Conservation (phyloP, 2,797 vertebrate species). For the Channallabes apus region DNA sequence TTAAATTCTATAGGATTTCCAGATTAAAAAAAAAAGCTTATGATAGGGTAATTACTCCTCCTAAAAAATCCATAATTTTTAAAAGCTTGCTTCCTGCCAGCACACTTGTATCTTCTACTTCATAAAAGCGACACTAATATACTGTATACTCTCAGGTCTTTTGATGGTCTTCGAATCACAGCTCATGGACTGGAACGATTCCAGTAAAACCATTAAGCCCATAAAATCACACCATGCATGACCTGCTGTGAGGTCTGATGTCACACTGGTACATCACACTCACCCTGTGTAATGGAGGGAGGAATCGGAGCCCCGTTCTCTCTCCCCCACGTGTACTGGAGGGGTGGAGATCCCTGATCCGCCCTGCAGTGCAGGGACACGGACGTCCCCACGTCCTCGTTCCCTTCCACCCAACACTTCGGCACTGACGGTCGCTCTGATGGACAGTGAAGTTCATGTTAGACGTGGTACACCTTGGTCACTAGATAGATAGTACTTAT, state of each 20-base stretch:
- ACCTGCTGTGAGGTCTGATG: background rate
- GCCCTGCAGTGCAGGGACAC: conserved; percentile 70
- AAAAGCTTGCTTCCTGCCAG: background rate
- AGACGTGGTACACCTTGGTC: background rate
- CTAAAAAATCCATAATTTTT: conserved; percentile 4
- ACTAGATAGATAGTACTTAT: background rate
- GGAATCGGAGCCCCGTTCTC: conserved; percentile 56
- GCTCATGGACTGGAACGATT: background rate
- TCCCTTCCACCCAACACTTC: conserved; percentile 71
- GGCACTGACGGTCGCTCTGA: conserved; percentile 72
- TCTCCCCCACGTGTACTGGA: conserved; percentile 70
- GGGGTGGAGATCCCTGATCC: conserved; percentile 66
- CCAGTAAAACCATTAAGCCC: conserved; percentile 20
- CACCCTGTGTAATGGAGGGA: conserved; percentile 67
- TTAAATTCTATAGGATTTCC: background rate
- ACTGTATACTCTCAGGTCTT: background rate
- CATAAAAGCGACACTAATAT: background rate
- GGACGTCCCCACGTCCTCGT: conserved; percentile 58
- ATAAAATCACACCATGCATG: background rate
- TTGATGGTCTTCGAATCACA: background rate
- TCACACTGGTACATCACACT: conserved; percentile 62
- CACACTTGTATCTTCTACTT: background rate
- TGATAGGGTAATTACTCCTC: background rate
- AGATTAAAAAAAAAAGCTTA: background rate
- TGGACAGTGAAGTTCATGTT: conserved; percentile 32